Base-by-base conservation (phyloP, 2,797 vertebrate species). In the Balearica regulorum region DNA sequence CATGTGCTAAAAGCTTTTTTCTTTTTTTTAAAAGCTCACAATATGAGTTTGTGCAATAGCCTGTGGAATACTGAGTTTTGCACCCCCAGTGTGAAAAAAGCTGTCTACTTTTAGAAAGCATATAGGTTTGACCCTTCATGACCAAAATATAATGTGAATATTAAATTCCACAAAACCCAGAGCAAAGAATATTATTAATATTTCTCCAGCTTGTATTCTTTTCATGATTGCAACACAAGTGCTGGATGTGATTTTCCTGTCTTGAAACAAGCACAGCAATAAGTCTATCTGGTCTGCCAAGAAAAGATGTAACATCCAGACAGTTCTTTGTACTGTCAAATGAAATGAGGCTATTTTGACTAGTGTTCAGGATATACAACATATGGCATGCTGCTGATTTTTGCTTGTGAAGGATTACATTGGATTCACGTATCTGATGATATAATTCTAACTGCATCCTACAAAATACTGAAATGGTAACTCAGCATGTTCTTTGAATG, bases 361-460 rank as follows among this genome's bases (percentile, higher is more conserved):
- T 93, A 46, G 64, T 93, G 84, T 83, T 90, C 81, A 73, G 84
- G 91, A 71, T 89, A 77, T 78, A 54, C 83, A 92, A 55, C 85
- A 94, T 81, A 95, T 97, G 92, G 89, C 71, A 85, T 9, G 17
- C 70, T 81, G 85, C 92, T 96, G 82, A 48, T 87, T 96, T 94
- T 81, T 51, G 31, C 87, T 94, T 96, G 75, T 53, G 72, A 89
- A 81, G 70, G 89, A 86, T 80, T 89, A 19, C 25, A 61, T 76
- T 78, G 83, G 64, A 85, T 91, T 93, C 60, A 33, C 0, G 3
- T 83, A 80, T 80, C 80, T 41, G 35, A 55, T 78, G 64, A 43
- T 70, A 43, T 35, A 84, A 53, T 65, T 96, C 76, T 64, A 90
- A 83, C 44, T 84, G 51, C 33, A 25, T 80, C 66, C 57, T 71